Evolutionary conservation across 2,113 vertebrate genomes (phyloP), one percentile per base, ranked within the genome.

Genomic region (Spea bombifrons): DNA sequence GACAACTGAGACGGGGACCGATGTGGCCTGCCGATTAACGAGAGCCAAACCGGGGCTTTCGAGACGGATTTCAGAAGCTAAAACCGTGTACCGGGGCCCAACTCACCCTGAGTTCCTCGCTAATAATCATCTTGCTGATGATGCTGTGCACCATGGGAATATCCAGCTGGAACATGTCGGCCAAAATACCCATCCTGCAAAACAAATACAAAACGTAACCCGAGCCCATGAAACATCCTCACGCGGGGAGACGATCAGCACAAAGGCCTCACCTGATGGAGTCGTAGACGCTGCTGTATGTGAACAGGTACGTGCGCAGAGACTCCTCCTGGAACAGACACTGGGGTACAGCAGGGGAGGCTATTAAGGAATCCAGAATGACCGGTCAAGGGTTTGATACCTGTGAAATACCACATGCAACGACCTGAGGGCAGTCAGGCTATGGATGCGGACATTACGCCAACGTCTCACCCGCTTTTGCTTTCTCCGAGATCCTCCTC

Each of bases 111-210:
- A 97, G 84, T 78, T 97, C 95, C 81, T 97, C 95, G 0, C 95
- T 96, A 83, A 96, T 96, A 87, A 96, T 96, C 95, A 97, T 96
- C 83, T 96, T 97, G 89, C 95, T 97, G 83, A 96, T 96, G 81
- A 97, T 96, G 85, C 95, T 95, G 88, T 97, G 95, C 8, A 97
- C 95, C 0, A 87, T 95, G 55, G 94, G 88, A 2, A 96, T 88
- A 81, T 97, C 95, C 87, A 96, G 81, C 85, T 96, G 85, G 81
- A 97, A 97, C 95, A 97, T 97, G 78, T 95, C 94, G 0, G 93
- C 93, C 7, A 97, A 86, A 0, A 90, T 97, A 76, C 88, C 87
- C 95, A 97, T 96, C 86, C 95, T 96, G 82, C 63, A 46, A n/a
- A 71, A 61, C 12, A 7, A 57, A 3, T 30, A 30, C 1, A 1